Base-by-base conservation (phyloP, 53 echinoderm and acorn worm genomes). In the Antedon mediterranea region DNA sequence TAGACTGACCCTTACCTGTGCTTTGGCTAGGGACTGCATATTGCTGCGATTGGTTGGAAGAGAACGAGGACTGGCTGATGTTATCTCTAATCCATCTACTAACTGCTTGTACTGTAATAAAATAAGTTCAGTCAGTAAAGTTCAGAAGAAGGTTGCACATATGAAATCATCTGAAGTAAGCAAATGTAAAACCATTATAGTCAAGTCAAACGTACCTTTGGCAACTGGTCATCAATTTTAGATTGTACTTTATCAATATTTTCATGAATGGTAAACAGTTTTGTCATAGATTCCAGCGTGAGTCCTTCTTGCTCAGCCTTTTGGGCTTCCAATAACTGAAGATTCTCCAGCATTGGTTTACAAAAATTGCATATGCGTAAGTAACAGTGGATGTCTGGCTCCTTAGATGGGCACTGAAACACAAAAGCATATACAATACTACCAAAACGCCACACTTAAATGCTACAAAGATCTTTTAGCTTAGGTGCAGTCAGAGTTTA, bases 1-100 rank as follows among this genome's bases (percentile, higher is more conserved):
- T n/a, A n/a, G n/a, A n/a, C n/a, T n/a, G n/a, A n/a, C n/a, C n/a
- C 37, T 11, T 11, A 91, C 91, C 91, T 91, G 91, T 43, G 88
- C 74, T 81, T 91, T 91, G 28, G 91, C 91, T 26, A 91, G 74
- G 41, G 75, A 37, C 71, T 91, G 91, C 87, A 87, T 91, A 79
- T 91, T 91, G 83, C 78, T 91, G 20, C 88, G 77, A 14, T 76
- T 79, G 13, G 85, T 81, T 34, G 91, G 91, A 7, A 91, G 81
- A 0, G 79, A 73, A 26, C 77, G 71, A 0, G 91, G 91, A 29
- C 88, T 85, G 8, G 83, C 85, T 28, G 78, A 72, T 43, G 80
- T 85, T 13, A 91, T 91, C 79, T 91, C 91, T 34, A 91, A 43
- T 18, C 88, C 83, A 77, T 91, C 88, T 34, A 91, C 88, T 80